These are phyloP conservation scores for Ostrea denselamellosa DNA, from an alignment of 1,140 invertebrate species.

Conservation along the genomic window DNA sequence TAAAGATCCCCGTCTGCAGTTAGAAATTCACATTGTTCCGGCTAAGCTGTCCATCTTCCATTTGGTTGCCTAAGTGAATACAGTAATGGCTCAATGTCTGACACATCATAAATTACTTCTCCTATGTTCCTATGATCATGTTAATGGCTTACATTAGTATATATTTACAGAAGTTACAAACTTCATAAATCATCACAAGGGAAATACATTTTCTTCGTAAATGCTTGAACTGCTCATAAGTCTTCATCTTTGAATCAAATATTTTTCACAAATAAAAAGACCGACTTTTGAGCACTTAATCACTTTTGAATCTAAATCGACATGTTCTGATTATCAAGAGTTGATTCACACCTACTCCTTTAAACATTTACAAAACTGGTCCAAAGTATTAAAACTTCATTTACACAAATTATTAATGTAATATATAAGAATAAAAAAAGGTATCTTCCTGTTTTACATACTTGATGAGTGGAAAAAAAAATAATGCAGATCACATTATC, in stretches of 20 bases:
- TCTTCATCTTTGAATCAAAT: no score
- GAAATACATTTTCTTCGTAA: no score
- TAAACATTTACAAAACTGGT: neutral
- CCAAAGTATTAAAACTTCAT: no score
- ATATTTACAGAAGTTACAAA: neutral
- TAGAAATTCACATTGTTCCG: neutral
- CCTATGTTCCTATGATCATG: neutral
- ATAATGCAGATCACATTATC: neutral
- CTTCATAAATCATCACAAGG: no score
- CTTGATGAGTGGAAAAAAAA: conserved; percentile 10
- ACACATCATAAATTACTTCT: conserved; percentile 10
- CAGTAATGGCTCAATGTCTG: neutral
- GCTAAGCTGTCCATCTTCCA: conserved; percentile 3
- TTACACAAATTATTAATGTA: no score
- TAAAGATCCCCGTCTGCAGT: conserved; percentile 4
- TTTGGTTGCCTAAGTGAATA: neutral
- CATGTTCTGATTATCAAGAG: no score
- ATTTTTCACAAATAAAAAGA: no score
- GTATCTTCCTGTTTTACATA: neutral
- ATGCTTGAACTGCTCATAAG: no score
- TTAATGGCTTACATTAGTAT: neutral
- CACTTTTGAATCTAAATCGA: no score
- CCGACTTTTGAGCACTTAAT: no score
- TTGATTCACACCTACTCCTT: neutral
- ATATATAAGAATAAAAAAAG: neutral